Evolutionary conservation across 1,140 invertebrate genomes (phyloP).

Genomic region (Himalopsyche phryganea): DNA sequence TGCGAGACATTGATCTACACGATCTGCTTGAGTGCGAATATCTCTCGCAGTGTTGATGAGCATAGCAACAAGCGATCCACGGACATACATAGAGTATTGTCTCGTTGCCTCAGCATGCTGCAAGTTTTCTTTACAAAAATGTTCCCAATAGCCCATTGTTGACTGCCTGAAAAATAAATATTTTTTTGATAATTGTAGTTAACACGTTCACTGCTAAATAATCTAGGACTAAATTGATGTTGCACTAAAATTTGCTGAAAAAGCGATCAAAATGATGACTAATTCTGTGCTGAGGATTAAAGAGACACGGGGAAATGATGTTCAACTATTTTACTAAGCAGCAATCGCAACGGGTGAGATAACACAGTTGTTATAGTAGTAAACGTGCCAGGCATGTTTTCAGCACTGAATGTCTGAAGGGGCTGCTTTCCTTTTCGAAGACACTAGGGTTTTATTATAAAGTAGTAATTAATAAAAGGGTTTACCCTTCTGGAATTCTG

Average conservation of each 20-base stretch:
- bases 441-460: too few relatives aligned
- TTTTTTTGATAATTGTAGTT: background rate
- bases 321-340: too few relatives aligned
- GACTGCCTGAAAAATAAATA: conserved; percentile 52
- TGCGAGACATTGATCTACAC: conserved; percentile 63
- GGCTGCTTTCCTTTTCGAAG: too few relatives aligned
- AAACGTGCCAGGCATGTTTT: too few relatives aligned
- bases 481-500: conserved; percentile 63
- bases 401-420: too few relatives aligned
- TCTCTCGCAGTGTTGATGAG: conserved; percentile 64
- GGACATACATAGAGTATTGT: conserved; percentile 60
- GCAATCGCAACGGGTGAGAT: too few relatives aligned
- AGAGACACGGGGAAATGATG: too few relatives aligned
- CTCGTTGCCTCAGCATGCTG: conserved; percentile 60
- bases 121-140: conserved; percentile 64
- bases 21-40: conserved; percentile 68
- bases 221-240: background rate
- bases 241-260: too few relatives aligned
- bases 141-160: conserved; percentile 67
- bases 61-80: conserved; percentile 61
- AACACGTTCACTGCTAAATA: background rate
- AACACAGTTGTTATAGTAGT: too few relatives aligned
- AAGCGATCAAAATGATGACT: too few relatives aligned
- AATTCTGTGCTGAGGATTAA: too few relatives aligned
- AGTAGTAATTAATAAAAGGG: too few relatives aligned